A percentile compares a stretch with the other conserved stretches of the same genome.
Evolutionary conservation across 2,113 vertebrate genomes (phyloP).

Genomic region (Litocranius walleri): DNA sequence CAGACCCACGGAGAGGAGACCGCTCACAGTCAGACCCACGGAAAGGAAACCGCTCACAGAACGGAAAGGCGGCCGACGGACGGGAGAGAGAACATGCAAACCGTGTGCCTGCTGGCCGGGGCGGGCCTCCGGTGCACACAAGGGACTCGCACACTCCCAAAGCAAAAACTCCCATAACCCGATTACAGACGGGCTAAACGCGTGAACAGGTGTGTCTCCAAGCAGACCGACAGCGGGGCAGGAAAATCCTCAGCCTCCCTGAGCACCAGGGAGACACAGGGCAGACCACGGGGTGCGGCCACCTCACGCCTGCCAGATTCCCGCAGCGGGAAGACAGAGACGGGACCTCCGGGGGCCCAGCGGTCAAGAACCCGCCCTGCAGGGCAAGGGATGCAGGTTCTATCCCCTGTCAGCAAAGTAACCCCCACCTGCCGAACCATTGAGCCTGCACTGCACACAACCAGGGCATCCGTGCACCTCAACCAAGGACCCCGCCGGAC

Average conservation of each 20-base stretch:
- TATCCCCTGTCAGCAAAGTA: neutral
- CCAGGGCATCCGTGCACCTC: neutral
- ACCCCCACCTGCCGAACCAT: neutral
- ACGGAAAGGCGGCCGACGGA: rapidly evolving
- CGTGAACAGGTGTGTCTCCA: rapidly evolving
- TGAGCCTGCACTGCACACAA: neutral
- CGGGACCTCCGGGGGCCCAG: neutral
- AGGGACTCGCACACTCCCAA: neutral
- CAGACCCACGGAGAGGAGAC: too few species aligned
- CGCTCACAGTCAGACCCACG: too few species aligned
- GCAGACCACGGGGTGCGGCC: rapidly evolving
- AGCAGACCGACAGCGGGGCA: rapidly evolving
- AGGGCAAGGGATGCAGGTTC: neutral
- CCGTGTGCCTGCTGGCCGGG: rapidly evolving
- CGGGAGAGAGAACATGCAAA: neutral
- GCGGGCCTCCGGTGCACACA: rapidly evolving
- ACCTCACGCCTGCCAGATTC: too few species aligned
- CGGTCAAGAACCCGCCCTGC: neutral
- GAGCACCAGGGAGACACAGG: neutral
- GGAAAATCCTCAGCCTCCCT: neutral
- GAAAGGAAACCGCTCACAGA: neutral
- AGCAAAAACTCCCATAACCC: neutral
- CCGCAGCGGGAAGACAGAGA: rapidly evolving
- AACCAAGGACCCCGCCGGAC: neutral
- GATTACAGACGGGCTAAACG: rapidly evolving